Base-by-base conservation (phyloP, 1,140 invertebrate genomes). In the Leptestheria dahalacensis region DNA sequence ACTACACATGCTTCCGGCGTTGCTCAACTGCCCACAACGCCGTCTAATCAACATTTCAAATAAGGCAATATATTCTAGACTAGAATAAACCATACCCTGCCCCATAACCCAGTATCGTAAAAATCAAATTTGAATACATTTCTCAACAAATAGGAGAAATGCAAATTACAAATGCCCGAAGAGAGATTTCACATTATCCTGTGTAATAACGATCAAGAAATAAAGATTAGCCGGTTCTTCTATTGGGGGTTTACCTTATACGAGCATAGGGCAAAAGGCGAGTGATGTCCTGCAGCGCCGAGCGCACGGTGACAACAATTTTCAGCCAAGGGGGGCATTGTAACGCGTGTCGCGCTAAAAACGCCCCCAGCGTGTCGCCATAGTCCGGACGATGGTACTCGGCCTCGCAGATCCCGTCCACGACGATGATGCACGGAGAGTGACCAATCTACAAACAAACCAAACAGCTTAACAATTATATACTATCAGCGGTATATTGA, bases 381-480 rank as follows among this genome's bases (percentile, higher is more conserved):
- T 91, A 82, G 70, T 95, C 91, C 0, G 91, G 89, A 65, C 89
- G 69, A 71, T 95, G 91, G 69, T 94, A 95, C 68, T 96, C 92
- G 0, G 92, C 91, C 71, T 96, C 91, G 69, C 92, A 92, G n/a
- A 96, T 73, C 0, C 87, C 90, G 73, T 97, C 93, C 28, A 97
- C 82, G 11, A 96, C 71, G 48, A 96, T 84, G 1, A 95, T 76
- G 69, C 79, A 71, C 24, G 68, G 69, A 12, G 73, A 69, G 15
- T 28, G 23, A 18, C 49, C 48, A n/a, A 48, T 49, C 58, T 60
- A 21, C 18, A 33, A 28, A 46, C 20, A 57, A 24, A 48, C 25
- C 56, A 48, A 26, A 11, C 20, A 20, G 21, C 12, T 48, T 23
- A 21, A 52, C 15, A n/a, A n/a, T n/a, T n/a, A n/a, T n/a, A n/a